Percentiles rank a stretch among this genome's conserved stretches.
Evolutionary conservation across 2,888 invertebrate species (phyloP).

Genomic region (Ennomos quercinarius): DNA sequence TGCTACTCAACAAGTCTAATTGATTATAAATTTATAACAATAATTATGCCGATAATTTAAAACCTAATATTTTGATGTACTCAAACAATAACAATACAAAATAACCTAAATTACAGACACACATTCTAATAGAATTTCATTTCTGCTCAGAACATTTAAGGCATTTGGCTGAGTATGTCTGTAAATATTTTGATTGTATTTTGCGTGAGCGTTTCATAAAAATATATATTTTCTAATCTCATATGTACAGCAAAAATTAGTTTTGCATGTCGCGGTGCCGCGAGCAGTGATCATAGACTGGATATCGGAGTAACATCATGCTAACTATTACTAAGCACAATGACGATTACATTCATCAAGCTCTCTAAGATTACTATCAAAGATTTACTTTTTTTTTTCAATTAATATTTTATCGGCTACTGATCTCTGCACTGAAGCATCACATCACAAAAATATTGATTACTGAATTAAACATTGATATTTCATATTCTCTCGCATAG

Average conservation of each 20-base stretch:
- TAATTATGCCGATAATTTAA: conserved; percentile 79
- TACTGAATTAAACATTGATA: conserved; percentile 51
- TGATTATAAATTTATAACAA: conserved; percentile 81
- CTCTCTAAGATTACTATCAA: conserved; percentile 79
- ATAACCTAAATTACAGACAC: conserved; percentile 47
- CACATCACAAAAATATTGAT: conserved; percentile 62
- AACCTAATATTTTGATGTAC: conserved; percentile 66
- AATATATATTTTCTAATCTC: conserved; percentile 65
- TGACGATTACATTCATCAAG: conserved; percentile 84
- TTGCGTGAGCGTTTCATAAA: conserved; percentile 56
- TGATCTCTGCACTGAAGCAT: conserved; percentile 79
- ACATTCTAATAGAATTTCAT: conserved; percentile 23
- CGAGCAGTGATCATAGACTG: conserved; percentile 52
- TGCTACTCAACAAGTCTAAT: conserved; percentile 82
- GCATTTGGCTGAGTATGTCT: conserved; percentile 32
- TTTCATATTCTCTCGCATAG: conserved; percentile 30
- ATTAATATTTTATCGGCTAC: conserved; percentile 76
- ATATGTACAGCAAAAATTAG: conserved; percentile 57
- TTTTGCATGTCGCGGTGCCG: conserved; percentile 29
- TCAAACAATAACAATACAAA: conserved; percentile 68
- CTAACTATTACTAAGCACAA: conserved; percentile 84
- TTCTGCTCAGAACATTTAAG: conserved; percentile 33
- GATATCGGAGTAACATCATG: conserved; percentile 76
- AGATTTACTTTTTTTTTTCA: conserved; percentile 67
- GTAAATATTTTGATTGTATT: conserved; percentile 33